These are phyloP conservation scores for Lasioglossum figueresi DNA, from an alignment of 2,888 invertebrate genomes.

Conservation along the genomic window DNA sequence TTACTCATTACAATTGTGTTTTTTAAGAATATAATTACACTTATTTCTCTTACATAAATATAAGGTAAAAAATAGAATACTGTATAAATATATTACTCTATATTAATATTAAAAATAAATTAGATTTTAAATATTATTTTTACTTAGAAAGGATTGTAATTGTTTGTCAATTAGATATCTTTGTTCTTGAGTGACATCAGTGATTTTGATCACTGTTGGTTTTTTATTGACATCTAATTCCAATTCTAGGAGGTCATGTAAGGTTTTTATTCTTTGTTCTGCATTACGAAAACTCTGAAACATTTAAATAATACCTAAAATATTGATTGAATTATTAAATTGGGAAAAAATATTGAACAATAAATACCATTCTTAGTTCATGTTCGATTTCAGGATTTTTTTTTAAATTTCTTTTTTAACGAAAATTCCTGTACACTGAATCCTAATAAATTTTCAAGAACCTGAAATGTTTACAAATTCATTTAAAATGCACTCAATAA, in stretches of 20 bases:
- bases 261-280: constrained; percentile 70
- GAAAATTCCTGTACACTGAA: constrained; percentile 76
- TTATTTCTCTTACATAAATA: neutral
- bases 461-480: constrained; percentile 63
- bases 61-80: neutral
- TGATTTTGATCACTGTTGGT: constrained; percentile 66
- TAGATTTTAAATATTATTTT: constrained; percentile 1
- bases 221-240: constrained; percentile 69
- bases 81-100: neutral
- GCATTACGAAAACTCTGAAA: constrained; percentile 75
- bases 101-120: neutral
- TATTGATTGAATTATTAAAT: neutral
- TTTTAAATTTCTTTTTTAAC: constrained; percentile 74
- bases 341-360: constrained; percentile 13
- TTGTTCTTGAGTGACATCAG: constrained; percentile 67
- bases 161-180: constrained; percentile 60
- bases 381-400: constrained; percentile 76
- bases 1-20: neutral
- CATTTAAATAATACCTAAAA: neutral
- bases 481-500: neutral
- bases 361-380: constrained; percentile 63
- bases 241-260: constrained; percentile 76
- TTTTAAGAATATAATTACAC: neutral
- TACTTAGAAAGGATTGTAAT: constrained; percentile 39
- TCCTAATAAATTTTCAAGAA: constrained; percentile 77